Percentiles rank a stretch among this genome's conserved stretches.
These are phyloP conservation scores for Drosophila testacea DNA, from an alignment of 2,888 invertebrate species.

Conservation along the genomic window DNA sequence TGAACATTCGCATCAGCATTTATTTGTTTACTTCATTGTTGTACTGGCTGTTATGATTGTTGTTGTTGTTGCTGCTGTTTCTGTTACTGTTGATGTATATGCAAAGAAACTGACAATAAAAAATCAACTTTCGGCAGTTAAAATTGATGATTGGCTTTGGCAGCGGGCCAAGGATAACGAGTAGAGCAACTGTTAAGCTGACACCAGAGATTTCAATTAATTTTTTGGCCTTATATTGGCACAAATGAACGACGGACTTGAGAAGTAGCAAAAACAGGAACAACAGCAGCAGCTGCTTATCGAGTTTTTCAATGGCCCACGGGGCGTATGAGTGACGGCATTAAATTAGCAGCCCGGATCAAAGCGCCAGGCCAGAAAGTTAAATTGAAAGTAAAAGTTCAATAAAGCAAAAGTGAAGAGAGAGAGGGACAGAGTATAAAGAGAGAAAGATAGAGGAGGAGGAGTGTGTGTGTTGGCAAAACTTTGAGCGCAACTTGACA, in stretches of 20 bases:
- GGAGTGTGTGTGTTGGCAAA: constrained; percentile 28
- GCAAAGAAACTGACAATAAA: constrained; percentile 32
- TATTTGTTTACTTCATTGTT: constrained; percentile 29
- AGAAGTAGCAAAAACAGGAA: neutral
- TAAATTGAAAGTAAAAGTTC: constrained; percentile 81
- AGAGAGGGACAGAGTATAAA: neutral
- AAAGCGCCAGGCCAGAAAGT: constrained; percentile 68
- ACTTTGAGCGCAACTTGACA: constrained; percentile 75
- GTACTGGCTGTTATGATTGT: neutral
- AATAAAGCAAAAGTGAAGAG: constrained; percentile 66
- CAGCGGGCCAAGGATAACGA: constrained; percentile 36
- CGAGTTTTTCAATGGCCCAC: constrained; percentile 34
- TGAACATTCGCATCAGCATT: constrained; percentile 64
- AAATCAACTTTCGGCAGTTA: constrained; percentile 55
- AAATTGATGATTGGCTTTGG: constrained; percentile 73
- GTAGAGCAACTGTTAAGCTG: constrained; percentile 24
- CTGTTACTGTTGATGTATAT: constrained; percentile 5
- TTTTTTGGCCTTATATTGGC: constrained; percentile 63
- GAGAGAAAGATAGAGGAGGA: neutral
- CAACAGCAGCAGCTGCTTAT: constrained; percentile 10
- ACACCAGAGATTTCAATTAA: constrained; percentile 74
- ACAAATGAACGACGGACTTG: constrained; percentile 53
- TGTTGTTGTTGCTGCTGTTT: constrained; percentile 11
- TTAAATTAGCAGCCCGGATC: constrained; percentile 63
- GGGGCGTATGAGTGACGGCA: constrained; percentile 69